Evolutionary conservation across 1,140 invertebrate species (phyloP), one percentile per base, ranked within the genome.

Genomic region (Pentalonia nigronervosa): DNA sequence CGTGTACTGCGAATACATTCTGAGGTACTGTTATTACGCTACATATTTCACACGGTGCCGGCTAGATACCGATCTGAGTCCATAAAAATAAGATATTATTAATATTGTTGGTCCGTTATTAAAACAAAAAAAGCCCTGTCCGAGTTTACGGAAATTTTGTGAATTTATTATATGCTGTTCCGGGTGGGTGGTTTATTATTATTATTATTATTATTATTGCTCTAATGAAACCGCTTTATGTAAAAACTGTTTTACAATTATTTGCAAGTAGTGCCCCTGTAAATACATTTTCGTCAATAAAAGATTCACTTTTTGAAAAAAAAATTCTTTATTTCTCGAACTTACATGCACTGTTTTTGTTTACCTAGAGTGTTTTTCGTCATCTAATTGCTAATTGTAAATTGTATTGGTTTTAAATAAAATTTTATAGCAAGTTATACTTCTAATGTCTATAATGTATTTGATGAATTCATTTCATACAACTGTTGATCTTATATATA

Each of bases 21-120:
- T 91, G 90, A 89, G 88, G 88, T 89, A 56, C 88, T 67, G 89
- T 90, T 90, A 90, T 90, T 90, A 90, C 89, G 48, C 34, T 93
- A 93, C 81, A 45, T 84, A 93, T 93, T 93, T 93, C 81, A 84
- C 91, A 56, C 91, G n/a, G 45, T 81, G n/a, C 76, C 50, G 67
- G 60, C 34, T 84, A 93, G 91, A 93, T 93, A 93, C 91, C 48
- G 91, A 93, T 93, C 91, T 53, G 91, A 36, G 48, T 34, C 48
- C 81, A 56, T 84, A 93, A 93, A 93, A 84, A 93, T 84, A 93
- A 83, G 67, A 84, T 93, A 84, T 93, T 93, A 84, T 93, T 84
- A 93, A 50, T 93, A 93, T 83, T 21, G 91, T 86, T 93, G 88
- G 88, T 34, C 88, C 88, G 88, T 89, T 89, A 89, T 89, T 89